A percentile compares a stretch with the other conserved stretches of the same genome.
Conservation (phyloP, 1,140 invertebrate genomes). For the Myzus persicae region DNA sequence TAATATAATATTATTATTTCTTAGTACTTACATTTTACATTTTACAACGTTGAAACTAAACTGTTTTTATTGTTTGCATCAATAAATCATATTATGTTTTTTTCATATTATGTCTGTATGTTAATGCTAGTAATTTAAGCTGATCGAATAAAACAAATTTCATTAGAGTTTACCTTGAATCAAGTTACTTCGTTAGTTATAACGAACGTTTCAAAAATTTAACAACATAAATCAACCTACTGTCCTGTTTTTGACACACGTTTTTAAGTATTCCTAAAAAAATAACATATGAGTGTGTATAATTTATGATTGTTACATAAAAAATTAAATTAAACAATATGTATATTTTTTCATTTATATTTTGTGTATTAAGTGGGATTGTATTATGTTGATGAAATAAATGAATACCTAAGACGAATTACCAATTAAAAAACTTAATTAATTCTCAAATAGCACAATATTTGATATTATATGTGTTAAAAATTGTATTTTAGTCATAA, state of each 20-base stretch:
- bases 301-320: constrained; percentile 14
- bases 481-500: too few species aligned
- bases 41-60: not conserved
- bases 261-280: constrained; percentile 31
- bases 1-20: not conserved
- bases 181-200: constrained; percentile 17
- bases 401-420: not conserved
- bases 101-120: not conserved
- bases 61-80: not conserved
- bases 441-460: not conserved
- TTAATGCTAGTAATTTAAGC: not conserved
- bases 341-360: not conserved
- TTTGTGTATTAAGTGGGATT: not conserved
- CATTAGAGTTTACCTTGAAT: not conserved
- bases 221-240: constrained; percentile 35
- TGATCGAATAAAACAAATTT: not conserved
- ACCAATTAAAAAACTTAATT: too few species aligned
- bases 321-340: not conserved
- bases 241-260: constrained; percentile 39
- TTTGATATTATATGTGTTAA: not conserved
- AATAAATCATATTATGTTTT: not conserved
- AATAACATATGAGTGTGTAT: not conserved
- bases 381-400: not conserved
- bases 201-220: not conserved
- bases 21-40: not conserved